These are phyloP conservation scores for Hoplostethus atlanticus DNA, from an alignment of 2,797 vertebrate species.

Conservation along the genomic window DNA sequence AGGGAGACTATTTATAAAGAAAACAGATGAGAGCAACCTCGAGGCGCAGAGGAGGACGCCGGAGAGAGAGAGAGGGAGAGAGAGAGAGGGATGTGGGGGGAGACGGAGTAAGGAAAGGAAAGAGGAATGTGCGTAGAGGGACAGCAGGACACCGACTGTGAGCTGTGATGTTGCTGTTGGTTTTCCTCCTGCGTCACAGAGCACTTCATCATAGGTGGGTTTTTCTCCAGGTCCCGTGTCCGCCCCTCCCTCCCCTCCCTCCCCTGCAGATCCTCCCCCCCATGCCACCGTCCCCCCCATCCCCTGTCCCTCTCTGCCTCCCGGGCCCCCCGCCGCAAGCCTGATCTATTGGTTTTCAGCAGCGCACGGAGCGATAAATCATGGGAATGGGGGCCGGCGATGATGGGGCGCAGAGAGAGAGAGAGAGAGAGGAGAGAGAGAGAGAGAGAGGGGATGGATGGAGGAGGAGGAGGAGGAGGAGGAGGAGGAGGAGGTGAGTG, in stretches of 20 bases:
- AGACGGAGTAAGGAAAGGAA: slow-evolving; percentile 53
- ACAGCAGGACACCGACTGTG: slow-evolving; percentile 69
- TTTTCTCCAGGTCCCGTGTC: slow-evolving; percentile 83
- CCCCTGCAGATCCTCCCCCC: slow-evolving; percentile 76
- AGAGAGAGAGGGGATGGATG: slow-evolving; percentile 62
- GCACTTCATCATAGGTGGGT: slow-evolving; percentile 92
- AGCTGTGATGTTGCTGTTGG: slow-evolving; percentile 74
- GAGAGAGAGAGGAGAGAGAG: slow-evolving; percentile 45
- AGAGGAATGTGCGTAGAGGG: slow-evolving; percentile 66
- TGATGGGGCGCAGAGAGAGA: slow-evolving; percentile 77
- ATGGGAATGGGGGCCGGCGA: slow-evolving; percentile 92
- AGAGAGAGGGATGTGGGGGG: slow-evolving; percentile 33
- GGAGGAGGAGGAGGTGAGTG: slow-evolving; percentile 33
- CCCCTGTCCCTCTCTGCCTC: slow-evolving; percentile 76
- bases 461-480: slow-evolving; percentile 36
- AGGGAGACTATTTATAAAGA: slow-evolving; percentile 44
- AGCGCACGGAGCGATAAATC: slow-evolving; percentile 94
- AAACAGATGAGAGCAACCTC: slow-evolving; percentile 39
- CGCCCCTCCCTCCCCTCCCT: slow-evolving; percentile 71
- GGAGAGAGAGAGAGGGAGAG: slow-evolving; percentile 44
- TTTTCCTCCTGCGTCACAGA: slow-evolving; percentile 80
- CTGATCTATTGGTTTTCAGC: slow-evolving; percentile 94
- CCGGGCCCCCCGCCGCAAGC: slow-evolving; percentile 83
- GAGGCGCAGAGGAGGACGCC: slow-evolving; percentile 41
- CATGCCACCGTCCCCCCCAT: slow-evolving; percentile 62